Evolutionary conservation across 2,797 vertebrate genomes (phyloP), one percentile per base, ranked within the genome.

Genomic region (Gymnoscopelus braueri): DNA sequence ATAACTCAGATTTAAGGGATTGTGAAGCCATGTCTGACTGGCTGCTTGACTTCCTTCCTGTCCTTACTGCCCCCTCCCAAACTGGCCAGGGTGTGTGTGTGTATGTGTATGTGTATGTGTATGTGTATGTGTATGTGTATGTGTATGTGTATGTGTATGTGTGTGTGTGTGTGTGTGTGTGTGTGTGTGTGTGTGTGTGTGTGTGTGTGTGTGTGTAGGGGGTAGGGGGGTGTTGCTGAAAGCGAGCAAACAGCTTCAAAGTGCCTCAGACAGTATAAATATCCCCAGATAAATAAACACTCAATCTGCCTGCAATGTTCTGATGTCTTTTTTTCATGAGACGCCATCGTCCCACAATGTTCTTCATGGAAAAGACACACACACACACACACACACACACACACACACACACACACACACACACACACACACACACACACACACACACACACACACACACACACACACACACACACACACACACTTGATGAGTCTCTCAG

Each of bases 231-330:
- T 79, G 63, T 60, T 57, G 72, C 77, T 71, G 55, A 88, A 89
- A 84, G 75, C 79, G 63, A 83, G 84, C 79, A 91, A 89, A 90
- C 82, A 79, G 66, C 86, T 90, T 91, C 88, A 91, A 90, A 93
- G 85, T 53, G 68, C 78, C 78, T 80, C 56, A 80, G 61, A 75
- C 81, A 80, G 80, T 84, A 88, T 83, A 91, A 92, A 91, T 89
- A 88, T 83, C 73, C 80, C 76, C 67, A 69, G 79, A 85, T 88
- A 90, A 93, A 92, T 87, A 91, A 91, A 93, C 87, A 89, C 67
- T 78, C 70, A 71, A 81, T 88, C 69, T 56, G 75, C 78, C 81
- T 65, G 71, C 83, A 83, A 78, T 74, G 78, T 86, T 80, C 65
- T 78, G 78, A 87, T 79, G 83, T 81, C 72, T 81, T 78, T 84